Conservation (phyloP, 1,140 invertebrate genomes). For the Drosophila takahashii region DNA sequence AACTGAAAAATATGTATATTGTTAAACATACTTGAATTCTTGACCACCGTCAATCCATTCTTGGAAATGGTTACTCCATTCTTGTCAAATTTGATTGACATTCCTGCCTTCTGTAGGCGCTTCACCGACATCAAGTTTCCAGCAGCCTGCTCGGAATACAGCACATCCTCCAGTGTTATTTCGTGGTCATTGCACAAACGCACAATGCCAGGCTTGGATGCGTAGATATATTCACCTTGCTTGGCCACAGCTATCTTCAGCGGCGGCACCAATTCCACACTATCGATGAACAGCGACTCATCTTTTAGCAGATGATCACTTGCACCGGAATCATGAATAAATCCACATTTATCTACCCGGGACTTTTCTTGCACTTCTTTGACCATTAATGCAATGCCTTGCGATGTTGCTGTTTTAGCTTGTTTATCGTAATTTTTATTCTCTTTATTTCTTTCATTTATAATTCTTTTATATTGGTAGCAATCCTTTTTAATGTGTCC, state of each 20-base stretch:
- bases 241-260: no score
- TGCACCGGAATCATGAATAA: constrained; percentile 35
- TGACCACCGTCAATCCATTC: constrained; percentile 9
- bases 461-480: constrained; percentile 12
- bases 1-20: constrained; percentile 1
- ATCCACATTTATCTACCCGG: not conserved
- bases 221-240: constrained; percentile 13
- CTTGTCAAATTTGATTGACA: constrained; percentile 8
- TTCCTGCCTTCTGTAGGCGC: constrained; percentile 14
- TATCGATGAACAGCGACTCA: constrained; percentile 21
- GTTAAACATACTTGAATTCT: constrained; percentile 20
- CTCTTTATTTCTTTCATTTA: constrained; percentile 7
- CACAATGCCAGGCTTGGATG: constrained; percentile 26
- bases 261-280: constrained; percentile 5
- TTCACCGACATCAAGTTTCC: constrained; percentile 24
- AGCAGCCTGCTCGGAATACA: constrained; percentile 11
- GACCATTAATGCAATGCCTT: constrained; percentile 25
- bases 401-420: constrained; percentile 8
- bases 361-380: not conserved
- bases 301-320: constrained; percentile 45
- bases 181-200: constrained; percentile 17
- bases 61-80: constrained; percentile 3
- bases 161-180: constrained; percentile 28
- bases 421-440: not conserved
- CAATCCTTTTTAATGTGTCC: constrained; percentile 14